Base-by-base conservation (phyloP, 1,140 invertebrate genomes). In the Lamellibrachia luymesi region DNA sequence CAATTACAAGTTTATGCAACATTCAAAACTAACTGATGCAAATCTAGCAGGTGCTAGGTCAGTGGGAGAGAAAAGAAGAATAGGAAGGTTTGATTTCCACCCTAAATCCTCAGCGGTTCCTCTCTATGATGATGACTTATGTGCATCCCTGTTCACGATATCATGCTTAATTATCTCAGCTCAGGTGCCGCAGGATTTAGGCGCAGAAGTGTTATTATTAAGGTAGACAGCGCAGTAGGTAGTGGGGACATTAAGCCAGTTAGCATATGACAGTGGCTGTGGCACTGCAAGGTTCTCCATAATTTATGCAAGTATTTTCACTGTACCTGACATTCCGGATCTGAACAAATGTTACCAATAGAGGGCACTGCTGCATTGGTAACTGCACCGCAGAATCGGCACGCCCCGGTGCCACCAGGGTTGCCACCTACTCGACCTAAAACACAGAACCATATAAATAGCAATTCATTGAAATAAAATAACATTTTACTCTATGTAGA, bases 261-360 rank as follows among this genome's bases (percentile, higher is more conserved):
- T 17, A 80, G 5, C 13, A 17, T 80, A 22, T 10, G 64, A 80
- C 64, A 38, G 38, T 38, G 38, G 38, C 38, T 38, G 38, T 38
- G 38, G 38, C 38, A 80, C 64, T 80, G 64, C 2, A 80, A 22
- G 64, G 64, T 2, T 80, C 64, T 8, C 64, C 64, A 10, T 13
- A 56, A 56, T 22, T 2, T 22, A 80, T 2, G 25, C 64, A 22
- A 17, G 64, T 17, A 80, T 80, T 80, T 6, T 22, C 64, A 80
- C 5, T 22, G 94, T 96, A 98, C 97, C 96, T 98, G 98, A 95
- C 99, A 99, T 94, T 99, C 98, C 22, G 98, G 97, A 95, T 99
- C 98, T 7, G 98, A 97, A 95, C 99, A 99, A 2, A 99, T 97
- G 95, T 99, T 99, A 5, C 98, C 98, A 93, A 99, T 98, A 7